These are phyloP conservation scores for Exocentrus adspersus DNA, from an alignment of 2,888 invertebrate genomes.

Conservation along the genomic window DNA sequence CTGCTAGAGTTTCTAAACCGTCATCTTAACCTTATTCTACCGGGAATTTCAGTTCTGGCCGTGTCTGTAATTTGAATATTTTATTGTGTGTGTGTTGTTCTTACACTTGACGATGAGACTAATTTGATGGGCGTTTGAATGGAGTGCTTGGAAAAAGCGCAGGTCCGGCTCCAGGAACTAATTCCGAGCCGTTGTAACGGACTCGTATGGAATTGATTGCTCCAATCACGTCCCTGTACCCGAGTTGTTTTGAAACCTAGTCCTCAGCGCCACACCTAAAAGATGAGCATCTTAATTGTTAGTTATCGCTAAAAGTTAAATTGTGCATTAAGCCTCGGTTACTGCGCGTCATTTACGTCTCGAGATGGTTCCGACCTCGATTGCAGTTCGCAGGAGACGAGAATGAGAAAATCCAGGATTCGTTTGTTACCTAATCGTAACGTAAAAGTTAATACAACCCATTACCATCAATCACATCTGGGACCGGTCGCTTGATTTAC, in stretches of 20 bases:
- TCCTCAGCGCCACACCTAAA: constrained; percentile 20
- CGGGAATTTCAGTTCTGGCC: constrained; percentile 23
- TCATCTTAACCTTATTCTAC: constrained; percentile 29
- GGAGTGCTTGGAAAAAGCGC: constrained; percentile 16
- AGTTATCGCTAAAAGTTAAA: constrained; percentile 24
- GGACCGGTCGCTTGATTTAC: too few species aligned
- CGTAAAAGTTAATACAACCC: too few species aligned
- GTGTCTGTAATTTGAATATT: constrained; percentile 27
- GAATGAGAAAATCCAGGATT: too few species aligned
- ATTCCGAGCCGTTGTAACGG: too few species aligned
- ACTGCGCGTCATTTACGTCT: too few species aligned
- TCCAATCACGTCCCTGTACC: constrained; percentile 6
- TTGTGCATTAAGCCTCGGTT: constrained; percentile 21
- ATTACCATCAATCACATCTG: too few species aligned
- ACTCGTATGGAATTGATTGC: not conserved
- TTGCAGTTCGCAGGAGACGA: too few species aligned
- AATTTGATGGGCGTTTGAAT: constrained; percentile 26
- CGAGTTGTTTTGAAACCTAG: constrained; percentile 13
- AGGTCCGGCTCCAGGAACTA: constrained; percentile 11
- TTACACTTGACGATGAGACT: constrained; percentile 29
- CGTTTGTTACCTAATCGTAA: too few species aligned
- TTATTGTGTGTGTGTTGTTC: constrained; percentile 27
- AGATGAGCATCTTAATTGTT: constrained; percentile 22
- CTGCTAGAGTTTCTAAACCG: constrained; percentile 18
- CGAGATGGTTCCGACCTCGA: too few species aligned